phyloP scores from a whole-genome alignment of 2,113 vertebrate genomes.

The Sterrhoptilus dennistouni region DNA sequence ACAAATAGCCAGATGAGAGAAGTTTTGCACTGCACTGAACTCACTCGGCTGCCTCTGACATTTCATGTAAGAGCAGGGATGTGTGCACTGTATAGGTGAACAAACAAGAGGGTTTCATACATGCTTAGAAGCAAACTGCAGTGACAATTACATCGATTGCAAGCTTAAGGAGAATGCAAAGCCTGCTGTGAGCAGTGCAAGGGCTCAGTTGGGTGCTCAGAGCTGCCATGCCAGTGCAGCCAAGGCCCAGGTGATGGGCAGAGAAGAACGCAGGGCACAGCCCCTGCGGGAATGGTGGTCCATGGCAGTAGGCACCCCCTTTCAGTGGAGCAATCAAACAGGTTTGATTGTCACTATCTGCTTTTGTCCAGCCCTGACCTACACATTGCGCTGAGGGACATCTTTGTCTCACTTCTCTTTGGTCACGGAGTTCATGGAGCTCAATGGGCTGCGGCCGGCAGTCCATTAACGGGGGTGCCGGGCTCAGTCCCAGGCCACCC shows the following conservation, averaged over 20 bases:
- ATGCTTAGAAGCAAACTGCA: neutral
- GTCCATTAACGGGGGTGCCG: constrained; percentile 80
- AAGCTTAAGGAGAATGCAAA: neutral
- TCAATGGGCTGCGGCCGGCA: constrained; percentile 76
- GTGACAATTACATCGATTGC: accelerated
- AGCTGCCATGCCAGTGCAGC: accelerated
- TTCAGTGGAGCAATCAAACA: constrained; percentile 61
- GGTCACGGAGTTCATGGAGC: constrained; percentile 83
- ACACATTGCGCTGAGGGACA: constrained; percentile 68
- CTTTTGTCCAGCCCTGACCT: constrained; percentile 78
- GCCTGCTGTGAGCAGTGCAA: neutral
- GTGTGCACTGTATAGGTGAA: accelerated
- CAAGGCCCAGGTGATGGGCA: neutral
- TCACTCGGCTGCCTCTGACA: neutral
- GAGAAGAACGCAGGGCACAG: accelerated
- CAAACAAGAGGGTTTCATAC: neutral
- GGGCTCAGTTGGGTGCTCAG: neutral
- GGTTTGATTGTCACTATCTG: constrained; percentile 64
- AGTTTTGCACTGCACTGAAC: neutral
- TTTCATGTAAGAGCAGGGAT: accelerated
- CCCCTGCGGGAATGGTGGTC: neutral
- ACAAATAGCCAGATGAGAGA: neutral
- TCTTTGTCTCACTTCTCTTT: constrained; percentile 84
- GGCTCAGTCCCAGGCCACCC: constrained; percentile 76
- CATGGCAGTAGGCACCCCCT: neutral